Evolutionary conservation across 2,888 invertebrate species (phyloP).

Genomic region (Phoronis australis): DNA sequence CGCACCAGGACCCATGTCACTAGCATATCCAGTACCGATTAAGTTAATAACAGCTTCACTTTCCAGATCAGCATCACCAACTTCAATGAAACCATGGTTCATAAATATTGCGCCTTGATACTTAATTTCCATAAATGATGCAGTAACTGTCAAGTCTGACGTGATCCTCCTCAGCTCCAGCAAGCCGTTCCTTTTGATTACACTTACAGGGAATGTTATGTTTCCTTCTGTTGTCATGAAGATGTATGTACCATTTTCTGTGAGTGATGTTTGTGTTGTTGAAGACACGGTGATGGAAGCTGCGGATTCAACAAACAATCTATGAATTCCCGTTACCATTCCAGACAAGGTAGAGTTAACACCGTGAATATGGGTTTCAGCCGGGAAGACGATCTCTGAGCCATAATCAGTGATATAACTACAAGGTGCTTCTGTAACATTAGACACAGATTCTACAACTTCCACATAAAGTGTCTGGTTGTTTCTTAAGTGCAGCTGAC

Average conservation of each 20-base stretch:
- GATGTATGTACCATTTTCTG: constrained; percentile 19
- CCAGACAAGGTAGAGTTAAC: constrained; percentile 28
- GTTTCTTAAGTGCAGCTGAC: constrained; percentile 26
- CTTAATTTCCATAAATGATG: constrained; percentile 29
- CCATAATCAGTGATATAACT: constrained; percentile 30
- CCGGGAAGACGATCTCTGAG: constrained; percentile 28
- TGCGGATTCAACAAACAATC: constrained; percentile 28
- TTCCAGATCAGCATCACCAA: constrained; percentile 29
- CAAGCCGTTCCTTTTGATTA: constrained; percentile 20
- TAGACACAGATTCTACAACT: constrained; percentile 27
- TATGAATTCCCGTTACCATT: constrained; percentile 27
- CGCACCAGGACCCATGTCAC: constrained; percentile 20
- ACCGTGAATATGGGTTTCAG: constrained; percentile 32
- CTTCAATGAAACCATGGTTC: constrained; percentile 30
- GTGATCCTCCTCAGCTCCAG: constrained; percentile 22
- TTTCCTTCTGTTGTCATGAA: constrained; percentile 25
- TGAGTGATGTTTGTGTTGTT: constrained; percentile 30
- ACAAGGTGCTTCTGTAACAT: constrained; percentile 33
- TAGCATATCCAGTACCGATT: constrained; percentile 20
- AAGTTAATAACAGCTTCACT: constrained; percentile 22
- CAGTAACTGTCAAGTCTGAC: constrained; percentile 21
- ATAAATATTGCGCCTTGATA: constrained; percentile 23
- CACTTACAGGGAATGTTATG: constrained; percentile 28
- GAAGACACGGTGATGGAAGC: constrained; percentile 20
- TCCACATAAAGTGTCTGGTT: constrained; percentile 24